Evolutionary conservation across 2,797 vertebrate species (phyloP).

Genomic region (Coranthus polyacanthus): DNA sequence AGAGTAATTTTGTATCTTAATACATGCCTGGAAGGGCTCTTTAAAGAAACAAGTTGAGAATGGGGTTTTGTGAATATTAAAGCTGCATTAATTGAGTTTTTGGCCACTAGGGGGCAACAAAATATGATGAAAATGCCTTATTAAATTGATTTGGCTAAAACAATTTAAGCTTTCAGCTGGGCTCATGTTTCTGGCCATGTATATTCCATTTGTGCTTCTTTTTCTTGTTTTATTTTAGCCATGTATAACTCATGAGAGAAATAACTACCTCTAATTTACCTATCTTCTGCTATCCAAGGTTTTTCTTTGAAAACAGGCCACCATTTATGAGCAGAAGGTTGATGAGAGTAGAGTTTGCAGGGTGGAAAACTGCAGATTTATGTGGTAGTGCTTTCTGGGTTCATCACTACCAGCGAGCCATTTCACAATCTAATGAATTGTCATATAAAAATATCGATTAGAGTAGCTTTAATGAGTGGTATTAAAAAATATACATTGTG

Average conservation of each 20-base stretch:
- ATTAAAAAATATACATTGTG: slow-evolving; percentile 19
- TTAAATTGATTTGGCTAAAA: too few species aligned
- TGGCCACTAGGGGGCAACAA: background rate
- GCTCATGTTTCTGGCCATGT: too few species aligned
- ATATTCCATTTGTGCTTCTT: too few species aligned
- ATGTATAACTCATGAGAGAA: too few species aligned
- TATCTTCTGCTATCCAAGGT: too few species aligned
- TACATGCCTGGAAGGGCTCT: background rate
- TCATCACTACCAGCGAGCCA: slow-evolving; percentile 4
- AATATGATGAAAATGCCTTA: background rate
- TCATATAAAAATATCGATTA: slow-evolving; percentile 47
- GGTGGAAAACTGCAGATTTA: slow-evolving; percentile 5
- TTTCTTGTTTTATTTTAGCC: too few species aligned
- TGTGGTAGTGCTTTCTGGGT: background rate
- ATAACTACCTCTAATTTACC: too few species aligned
- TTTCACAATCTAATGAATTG: slow-evolving; percentile 36
- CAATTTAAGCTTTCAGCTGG: too few species aligned
- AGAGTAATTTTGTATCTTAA: too few species aligned
- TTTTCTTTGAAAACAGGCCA: too few species aligned
- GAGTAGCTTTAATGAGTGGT: slow-evolving; percentile 20
- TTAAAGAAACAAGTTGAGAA: background rate
- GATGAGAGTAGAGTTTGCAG: background rate
- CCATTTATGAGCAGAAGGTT: background rate
- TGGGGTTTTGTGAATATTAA: background rate
- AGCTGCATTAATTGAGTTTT: background rate